Evolutionary conservation across 2,888 invertebrate genomes (phyloP).

Genomic region (Stictocephala bisonia): DNA sequence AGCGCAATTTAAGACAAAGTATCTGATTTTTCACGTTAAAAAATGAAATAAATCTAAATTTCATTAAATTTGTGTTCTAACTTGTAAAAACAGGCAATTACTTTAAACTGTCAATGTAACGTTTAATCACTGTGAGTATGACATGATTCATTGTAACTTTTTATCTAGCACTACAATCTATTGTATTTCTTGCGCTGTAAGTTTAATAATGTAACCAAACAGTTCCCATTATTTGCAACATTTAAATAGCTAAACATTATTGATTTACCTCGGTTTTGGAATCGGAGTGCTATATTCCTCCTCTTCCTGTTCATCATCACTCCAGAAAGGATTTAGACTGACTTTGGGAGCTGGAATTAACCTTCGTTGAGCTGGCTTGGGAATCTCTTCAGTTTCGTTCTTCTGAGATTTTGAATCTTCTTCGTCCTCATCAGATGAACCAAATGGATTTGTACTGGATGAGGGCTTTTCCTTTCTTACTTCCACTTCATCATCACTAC

Average conservation of each 20-base stretch:
- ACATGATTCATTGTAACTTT: too few relatives aligned
- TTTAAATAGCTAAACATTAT: conserved; percentile 19
- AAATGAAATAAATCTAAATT: too few relatives aligned
- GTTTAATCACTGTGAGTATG: too few relatives aligned
- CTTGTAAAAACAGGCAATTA: too few relatives aligned
- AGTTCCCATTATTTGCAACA: too few relatives aligned
- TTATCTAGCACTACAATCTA: too few relatives aligned
- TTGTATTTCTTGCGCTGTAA: too few relatives aligned
- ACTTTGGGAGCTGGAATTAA: conserved; percentile 65
- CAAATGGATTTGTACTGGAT: conserved; percentile 75
- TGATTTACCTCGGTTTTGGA: conserved; percentile 66
- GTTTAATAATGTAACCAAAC: too few relatives aligned
- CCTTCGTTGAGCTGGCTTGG: conserved; percentile 63
- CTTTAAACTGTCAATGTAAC: too few relatives aligned
- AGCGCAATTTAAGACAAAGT: too few relatives aligned
- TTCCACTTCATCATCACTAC: conserved; percentile 66
- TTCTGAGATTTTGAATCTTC: conserved; percentile 61
- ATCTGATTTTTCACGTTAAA: too few relatives aligned
- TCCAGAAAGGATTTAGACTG: conserved; percentile 78
- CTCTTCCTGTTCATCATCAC: conserved; percentile 75
- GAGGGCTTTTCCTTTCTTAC: conserved; percentile 46
- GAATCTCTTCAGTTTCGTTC: conserved; percentile 52
- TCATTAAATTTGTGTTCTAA: too few relatives aligned
- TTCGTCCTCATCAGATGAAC: conserved; percentile 74
- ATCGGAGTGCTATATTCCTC: conserved; percentile 65